A percentile compares a stretch with the other conserved stretches of the same genome.
phyloP scores from a whole-genome alignment of 1,140 invertebrate genomes.

The Anadara kagoshimensis region DNA sequence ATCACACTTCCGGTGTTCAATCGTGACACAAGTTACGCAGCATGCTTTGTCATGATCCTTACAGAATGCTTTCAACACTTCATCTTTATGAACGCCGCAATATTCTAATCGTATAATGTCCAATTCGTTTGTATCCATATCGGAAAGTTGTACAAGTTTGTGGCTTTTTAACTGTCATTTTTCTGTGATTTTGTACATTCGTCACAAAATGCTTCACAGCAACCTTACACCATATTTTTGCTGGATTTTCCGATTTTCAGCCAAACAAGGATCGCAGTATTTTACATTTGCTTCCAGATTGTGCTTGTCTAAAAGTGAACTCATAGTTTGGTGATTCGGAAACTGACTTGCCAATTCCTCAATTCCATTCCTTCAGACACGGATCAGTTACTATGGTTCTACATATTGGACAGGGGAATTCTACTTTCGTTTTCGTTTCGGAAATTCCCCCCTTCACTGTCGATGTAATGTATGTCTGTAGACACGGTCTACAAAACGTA shows the following conservation, averaged over 20 bases:
- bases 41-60: constrained; percentile 28
- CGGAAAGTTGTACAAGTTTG: constrained; percentile 16
- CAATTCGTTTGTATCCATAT: constrained; percentile 12
- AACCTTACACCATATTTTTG: constrained; percentile 24
- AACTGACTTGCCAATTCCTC: constrained; percentile 4
- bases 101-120: constrained; percentile 13
- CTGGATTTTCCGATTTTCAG: constrained; percentile 7
- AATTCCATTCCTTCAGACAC: background rate
- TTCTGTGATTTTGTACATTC: constrained; percentile 25
- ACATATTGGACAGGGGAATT: constrained; percentile 18
- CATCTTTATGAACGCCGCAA: constrained; percentile 19
- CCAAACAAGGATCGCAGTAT: constrained; percentile 23
- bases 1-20: constrained; percentile 30
- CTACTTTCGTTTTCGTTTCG: background rate
- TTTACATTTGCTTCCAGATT: constrained; percentile 15
- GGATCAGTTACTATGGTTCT: constrained; percentile 18
- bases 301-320: constrained; percentile 9
- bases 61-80: constrained; percentile 30
- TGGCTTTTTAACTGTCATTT: constrained; percentile 27
- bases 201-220: constrained; percentile 31
- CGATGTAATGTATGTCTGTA: constrained; percentile 14
- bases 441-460: background rate
- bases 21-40: constrained; percentile 32
- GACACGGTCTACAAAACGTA: constrained; percentile 26
- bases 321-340: constrained; percentile 1